phyloP scores from a whole-genome alignment of 2,797 vertebrate species.

The Anniella stebbinsi region DNA sequence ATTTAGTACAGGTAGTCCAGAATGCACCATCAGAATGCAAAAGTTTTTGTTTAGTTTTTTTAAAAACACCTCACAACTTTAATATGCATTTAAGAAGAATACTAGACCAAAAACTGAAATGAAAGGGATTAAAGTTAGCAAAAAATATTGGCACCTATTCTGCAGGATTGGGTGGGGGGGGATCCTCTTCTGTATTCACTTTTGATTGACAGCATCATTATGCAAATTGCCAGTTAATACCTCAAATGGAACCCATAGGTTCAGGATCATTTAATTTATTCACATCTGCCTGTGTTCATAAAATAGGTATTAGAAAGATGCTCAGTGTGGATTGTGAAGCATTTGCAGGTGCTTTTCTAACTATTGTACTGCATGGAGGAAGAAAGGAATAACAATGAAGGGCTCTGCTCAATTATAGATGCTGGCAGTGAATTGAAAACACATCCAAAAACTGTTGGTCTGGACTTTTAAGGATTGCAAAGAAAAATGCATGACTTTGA shows the following conservation, averaged over 20 bases:
- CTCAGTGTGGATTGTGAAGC: constrained; percentile 38
- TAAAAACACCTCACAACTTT: constrained; percentile 5
- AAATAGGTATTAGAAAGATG: not conserved
- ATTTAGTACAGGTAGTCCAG: not conserved
- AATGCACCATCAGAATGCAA: constrained; percentile 30
- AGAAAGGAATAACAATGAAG: not conserved
- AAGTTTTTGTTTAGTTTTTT: not conserved
- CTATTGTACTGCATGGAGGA: not conserved
- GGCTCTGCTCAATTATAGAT: not conserved
- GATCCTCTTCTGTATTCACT: constrained; percentile 8
- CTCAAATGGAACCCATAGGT: not conserved
- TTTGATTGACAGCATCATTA: constrained; percentile 27
- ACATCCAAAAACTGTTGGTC: not conserved
- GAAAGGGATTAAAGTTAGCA: not conserved
- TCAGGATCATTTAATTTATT: constrained; percentile 35
- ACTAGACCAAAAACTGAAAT: constrained; percentile 21
- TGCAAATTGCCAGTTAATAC: constrained; percentile 11
- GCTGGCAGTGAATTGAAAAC: constrained; percentile 33
- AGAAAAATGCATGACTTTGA: not conserved
- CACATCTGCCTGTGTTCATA: constrained; percentile 32
- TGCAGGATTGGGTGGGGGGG: not conserved
- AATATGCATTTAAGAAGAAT: not conserved
- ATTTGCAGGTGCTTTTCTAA: constrained; percentile 9
- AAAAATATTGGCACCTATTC: not conserved
- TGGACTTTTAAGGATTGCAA: not conserved